phyloP scores from a whole-genome alignment of 30 jellyfish, hydroid and myxozoan genomes.

The Cassiopea xamachana region DNA sequence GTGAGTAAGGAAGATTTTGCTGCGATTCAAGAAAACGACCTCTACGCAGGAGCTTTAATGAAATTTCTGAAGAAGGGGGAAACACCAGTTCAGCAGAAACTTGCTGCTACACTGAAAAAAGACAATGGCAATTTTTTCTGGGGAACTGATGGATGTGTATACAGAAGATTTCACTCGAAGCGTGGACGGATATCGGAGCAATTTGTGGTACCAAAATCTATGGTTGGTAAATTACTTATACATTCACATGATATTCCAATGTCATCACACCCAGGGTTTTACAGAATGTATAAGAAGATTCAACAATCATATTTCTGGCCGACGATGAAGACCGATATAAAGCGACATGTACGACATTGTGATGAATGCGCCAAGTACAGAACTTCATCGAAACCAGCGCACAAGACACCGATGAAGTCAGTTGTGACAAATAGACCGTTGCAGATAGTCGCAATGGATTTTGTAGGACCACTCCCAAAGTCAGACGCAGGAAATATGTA shows the following conservation, averaged over 20 bases:
- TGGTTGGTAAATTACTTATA: conserved; percentile 57
- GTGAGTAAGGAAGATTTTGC: background rate
- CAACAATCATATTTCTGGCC: conserved; percentile 54
- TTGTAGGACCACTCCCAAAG: conserved; percentile 47
- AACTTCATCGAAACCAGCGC: conserved; percentile 49
- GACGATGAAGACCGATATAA: conserved; percentile 55
- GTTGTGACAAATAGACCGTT: conserved; percentile 17
- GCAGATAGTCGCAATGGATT: conserved; percentile 54
- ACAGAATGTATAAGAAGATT: conserved; percentile 31
- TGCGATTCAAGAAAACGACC: conserved; percentile 39
- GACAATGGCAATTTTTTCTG: conserved; percentile 26
- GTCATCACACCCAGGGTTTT: conserved; percentile 39
- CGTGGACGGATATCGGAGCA: conserved; percentile 46
- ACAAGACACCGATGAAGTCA: conserved; percentile 30
- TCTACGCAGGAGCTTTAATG: conserved; percentile 53
- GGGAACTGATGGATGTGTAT: conserved; percentile 54
- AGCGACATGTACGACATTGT: conserved; percentile 29
- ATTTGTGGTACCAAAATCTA: conserved; percentile 58
- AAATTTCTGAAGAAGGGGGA: conserved; percentile 11
- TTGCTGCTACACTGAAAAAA: conserved; percentile 27
- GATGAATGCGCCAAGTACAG: conserved; percentile 13
- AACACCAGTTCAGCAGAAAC: conserved; percentile 30
- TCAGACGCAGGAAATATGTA: conserved; percentile 23
- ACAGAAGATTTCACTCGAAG: conserved; percentile 33
- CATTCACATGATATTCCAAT: conserved; percentile 39